These are phyloP conservation scores for Rhizomys pruinosus DNA, from an alignment of 2,113 vertebrate genomes.

Conservation along the genomic window DNA sequence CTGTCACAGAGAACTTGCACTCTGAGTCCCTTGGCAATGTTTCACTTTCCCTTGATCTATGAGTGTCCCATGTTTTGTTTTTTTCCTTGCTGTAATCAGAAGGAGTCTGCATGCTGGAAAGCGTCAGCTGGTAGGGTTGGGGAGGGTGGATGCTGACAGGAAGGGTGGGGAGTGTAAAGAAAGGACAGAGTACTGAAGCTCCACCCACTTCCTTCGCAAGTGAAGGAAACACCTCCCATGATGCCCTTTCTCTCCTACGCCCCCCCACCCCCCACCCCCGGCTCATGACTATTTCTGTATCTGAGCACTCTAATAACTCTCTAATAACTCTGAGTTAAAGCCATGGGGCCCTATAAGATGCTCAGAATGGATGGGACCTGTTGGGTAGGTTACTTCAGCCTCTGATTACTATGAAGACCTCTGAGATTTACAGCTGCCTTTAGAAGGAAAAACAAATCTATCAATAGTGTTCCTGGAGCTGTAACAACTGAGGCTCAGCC, in stretches of 20 bases:
- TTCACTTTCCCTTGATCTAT: accelerated
- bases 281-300: conserved; percentile 30
- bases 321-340: background rate
- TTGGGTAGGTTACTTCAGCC: conserved; percentile 50
- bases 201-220: background rate
- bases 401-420: conserved; percentile 69
- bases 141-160: background rate
- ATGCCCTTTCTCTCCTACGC: background rate
- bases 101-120: too few relatives aligned
- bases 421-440: conserved; percentile 59
- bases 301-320: conserved; percentile 39
- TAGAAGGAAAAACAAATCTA: conserved; percentile 46
- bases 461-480: too few relatives aligned
- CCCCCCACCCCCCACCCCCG: conserved; percentile 14
- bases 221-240: background rate
- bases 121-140: too few relatives aligned
- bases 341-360: background rate
- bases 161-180: background rate
- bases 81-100: too few relatives aligned
- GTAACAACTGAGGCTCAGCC: too few relatives aligned
- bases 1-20: background rate
- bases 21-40: too few relatives aligned
- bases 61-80: background rate
- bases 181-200: background rate
- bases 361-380: conserved; percentile 41